Evolutionary conservation across 2,888 invertebrate species (phyloP).

Genomic region (Drosophila subquinaria): DNA sequence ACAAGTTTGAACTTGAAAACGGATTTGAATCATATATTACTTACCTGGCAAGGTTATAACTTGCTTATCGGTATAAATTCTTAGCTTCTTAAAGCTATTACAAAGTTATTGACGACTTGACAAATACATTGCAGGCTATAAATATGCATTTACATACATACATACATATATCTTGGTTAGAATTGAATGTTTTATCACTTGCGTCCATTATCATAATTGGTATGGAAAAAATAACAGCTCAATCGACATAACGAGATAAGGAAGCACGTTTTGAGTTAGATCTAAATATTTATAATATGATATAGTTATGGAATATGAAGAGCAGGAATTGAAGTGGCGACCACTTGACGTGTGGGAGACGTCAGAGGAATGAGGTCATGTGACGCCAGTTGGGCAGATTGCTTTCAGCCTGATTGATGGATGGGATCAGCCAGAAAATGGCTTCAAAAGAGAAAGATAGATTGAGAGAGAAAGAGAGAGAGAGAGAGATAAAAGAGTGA

Average conservation of each 20-base stretch:
- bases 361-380: constrained; percentile 44
- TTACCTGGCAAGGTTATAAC: not conserved
- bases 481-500: constrained; percentile 5
- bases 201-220: constrained; percentile 37
- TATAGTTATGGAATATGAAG: constrained; percentile 25
- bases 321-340: constrained; percentile 30
- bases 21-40: not conserved
- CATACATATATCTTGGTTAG: constrained; percentile 9
- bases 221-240: constrained; percentile 8
- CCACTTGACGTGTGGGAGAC: constrained; percentile 22
- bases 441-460: not conserved
- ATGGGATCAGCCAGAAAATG: constrained; percentile 34
- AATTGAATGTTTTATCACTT: constrained; percentile 16
- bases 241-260: constrained; percentile 41
- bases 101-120: constrained; percentile 15
- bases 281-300: constrained; percentile 8
- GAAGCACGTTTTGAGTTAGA: constrained; percentile 30
- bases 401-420: constrained; percentile 41
- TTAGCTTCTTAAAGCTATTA: constrained; percentile 1
- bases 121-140: constrained; percentile 1
- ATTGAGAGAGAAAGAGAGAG: not conserved
- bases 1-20: not conserved
- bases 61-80: not conserved
- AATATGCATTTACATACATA: constrained; percentile 16
- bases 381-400: constrained; percentile 30